Evolutionary conservation across 1,140 invertebrate species (phyloP).

Genomic region (Rhysida immarginata): DNA sequence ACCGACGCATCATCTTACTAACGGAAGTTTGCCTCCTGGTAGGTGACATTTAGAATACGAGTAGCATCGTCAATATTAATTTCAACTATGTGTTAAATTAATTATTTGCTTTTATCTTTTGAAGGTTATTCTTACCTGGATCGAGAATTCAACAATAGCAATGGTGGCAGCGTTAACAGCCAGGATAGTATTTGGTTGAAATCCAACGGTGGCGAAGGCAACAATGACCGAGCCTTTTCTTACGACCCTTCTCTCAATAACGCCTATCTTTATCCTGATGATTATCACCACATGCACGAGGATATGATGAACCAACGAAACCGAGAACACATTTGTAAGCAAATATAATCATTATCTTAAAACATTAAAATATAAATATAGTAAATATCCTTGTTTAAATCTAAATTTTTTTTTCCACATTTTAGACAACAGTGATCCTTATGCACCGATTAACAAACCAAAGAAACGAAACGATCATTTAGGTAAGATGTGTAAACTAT

Average conservation of each 20-base stretch:
- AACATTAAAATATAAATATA: no score
- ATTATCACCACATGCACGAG: slow-evolving; percentile 22
- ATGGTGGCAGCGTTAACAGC: slow-evolving; percentile 74
- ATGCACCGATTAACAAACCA: slow-evolving; percentile 68
- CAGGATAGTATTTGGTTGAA: slow-evolving; percentile 72
- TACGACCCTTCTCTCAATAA: slow-evolving; percentile 18
- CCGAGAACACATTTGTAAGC: slow-evolving; percentile 21
- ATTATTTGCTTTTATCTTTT: background rate
- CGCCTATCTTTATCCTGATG: slow-evolving; percentile 21
- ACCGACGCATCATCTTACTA: background rate
- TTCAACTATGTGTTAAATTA: no score
- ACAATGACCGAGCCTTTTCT: slow-evolving; percentile 12
- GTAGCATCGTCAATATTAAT: no score
- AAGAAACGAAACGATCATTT: slow-evolving; percentile 53
- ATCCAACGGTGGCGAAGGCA: slow-evolving; percentile 10
- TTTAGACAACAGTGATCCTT: slow-evolving; percentile 59
- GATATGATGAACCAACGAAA: slow-evolving; percentile 21
- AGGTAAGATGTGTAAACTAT: no score
- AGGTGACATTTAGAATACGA: no score
- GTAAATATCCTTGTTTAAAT: no score
- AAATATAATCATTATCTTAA: no score
- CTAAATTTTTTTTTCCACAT: no score
- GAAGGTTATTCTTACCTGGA: slow-evolving; percentile 8
- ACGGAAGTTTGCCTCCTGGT: slow-evolving; percentile 45
- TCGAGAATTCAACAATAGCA: background rate